Percentiles rank a stretch among this genome's conserved stretches.
These are phyloP conservation scores for Sarcophaga subvicina DNA, from an alignment of 2,888 invertebrate genomes.

Conservation along the genomic window DNA sequence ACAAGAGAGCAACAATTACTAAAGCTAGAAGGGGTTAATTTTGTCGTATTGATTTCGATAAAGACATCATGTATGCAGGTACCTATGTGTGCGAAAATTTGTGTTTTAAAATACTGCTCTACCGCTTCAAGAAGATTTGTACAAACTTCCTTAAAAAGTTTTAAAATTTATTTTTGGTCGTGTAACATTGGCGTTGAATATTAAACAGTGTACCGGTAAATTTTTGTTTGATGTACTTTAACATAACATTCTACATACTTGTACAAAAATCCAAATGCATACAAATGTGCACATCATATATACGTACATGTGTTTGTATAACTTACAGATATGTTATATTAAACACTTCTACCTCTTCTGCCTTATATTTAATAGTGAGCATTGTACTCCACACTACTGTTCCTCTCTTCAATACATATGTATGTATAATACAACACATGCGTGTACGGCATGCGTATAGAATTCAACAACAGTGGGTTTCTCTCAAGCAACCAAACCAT, in stretches of 20 bases:
- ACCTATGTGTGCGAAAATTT: too few relatives aligned
- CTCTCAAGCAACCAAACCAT: neutral
- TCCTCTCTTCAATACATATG: too few relatives aligned
- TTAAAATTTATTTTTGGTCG: too few relatives aligned
- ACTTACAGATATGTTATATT: neutral
- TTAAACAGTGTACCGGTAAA: neutral
- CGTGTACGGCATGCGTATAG: constrained; percentile 3
- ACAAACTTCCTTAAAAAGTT: neutral
- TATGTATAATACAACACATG: neutral
- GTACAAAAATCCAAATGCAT: too few relatives aligned
- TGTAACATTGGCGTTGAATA: constrained; percentile 19
- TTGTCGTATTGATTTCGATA: neutral
- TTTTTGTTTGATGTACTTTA: neutral
- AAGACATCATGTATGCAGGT: too few relatives aligned
- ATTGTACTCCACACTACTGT: too few relatives aligned
- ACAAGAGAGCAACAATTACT: neutral
- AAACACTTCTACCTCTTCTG: neutral
- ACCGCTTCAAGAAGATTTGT: neutral
- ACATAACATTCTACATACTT: too few relatives aligned
- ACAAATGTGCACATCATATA: too few relatives aligned
- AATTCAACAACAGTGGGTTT: constrained; percentile 5
- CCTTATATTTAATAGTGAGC: neutral
- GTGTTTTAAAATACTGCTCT: too few relatives aligned
- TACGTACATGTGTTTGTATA: neutral
- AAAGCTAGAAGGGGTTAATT: neutral